Base-by-base conservation (phyloP, 2,113 vertebrate genomes). In the Dryoscopus gambensis region DNA sequence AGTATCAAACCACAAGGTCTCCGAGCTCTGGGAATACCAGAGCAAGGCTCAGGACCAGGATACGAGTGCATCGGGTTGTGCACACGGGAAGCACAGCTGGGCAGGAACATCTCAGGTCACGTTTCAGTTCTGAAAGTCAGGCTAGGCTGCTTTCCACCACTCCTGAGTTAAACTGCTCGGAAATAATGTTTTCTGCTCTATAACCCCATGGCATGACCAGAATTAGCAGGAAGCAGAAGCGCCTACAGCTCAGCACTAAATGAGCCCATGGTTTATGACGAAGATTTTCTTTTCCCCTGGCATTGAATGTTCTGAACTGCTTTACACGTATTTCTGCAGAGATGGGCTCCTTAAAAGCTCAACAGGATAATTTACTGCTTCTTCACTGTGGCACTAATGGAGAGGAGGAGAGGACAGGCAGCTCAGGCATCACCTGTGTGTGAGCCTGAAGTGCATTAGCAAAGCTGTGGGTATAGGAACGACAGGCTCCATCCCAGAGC, bases 101-200 rank as follows among this genome's bases (percentile, higher is more conserved):
- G 67, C 73, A 60, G 52, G 80, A 90, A 63, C 44, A 40, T 67
- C 64, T 44, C 56, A 7, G 69, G 25, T 74, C 57, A 25, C 2
- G 10, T 67, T 74, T 50, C 69, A 46, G 52, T 49, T 84, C 85
- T 4, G 35, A 78, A 78, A 95, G 76, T 60, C 46, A 28, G 35
- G 35, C 69, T 60, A 1, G 52, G 87, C 80, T 93, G 30, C 40
- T 89, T 82, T 59, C 39, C n/a, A 68, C 68, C 86, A 90, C 14
- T 22, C 18, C 57, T 20, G 57, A 87, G 91, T 84, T 93, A 89
- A 96, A 93, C 89, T 87, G 73, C 76, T 95, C 0, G 30, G 95
- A 95, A 96, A 93, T 87, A 95, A 97, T 81, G 86, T 84, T 90
- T 95, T 91, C 76, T 96, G 93, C 93, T 95, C 84, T 78, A 8